Evolutionary conservation across 37 sponge, comb jelly and placozoan genomes (phyloP), one percentile per base, ranked within the genome.

Genomic region (Petrosia ficiformis): DNA sequence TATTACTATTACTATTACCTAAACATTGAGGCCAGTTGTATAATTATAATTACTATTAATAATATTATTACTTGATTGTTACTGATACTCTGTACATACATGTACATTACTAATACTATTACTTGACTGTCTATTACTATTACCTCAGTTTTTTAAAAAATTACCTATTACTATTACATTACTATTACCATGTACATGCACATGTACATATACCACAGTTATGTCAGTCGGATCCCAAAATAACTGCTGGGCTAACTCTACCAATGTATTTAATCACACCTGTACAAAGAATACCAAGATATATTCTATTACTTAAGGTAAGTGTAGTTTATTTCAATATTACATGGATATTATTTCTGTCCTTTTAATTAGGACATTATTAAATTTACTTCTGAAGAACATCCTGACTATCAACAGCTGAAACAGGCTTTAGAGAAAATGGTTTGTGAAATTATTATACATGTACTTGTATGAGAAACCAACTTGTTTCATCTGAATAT

Each of bases 281-380:
- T 3, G 91, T 96, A 1, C 97, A 96, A 78, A 85, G 97, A 66
- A 90, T 96, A 3, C 90, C 97, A 3, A 58, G 94, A 33, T 96
- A 96, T 76, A 82, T 87, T 11, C 68, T 96, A 69, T 77, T 96
- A 39, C 69, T 96, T 24, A 86, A 90, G 79, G 90, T 88, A 59
- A 0, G 73, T 77, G 57, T 43, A 32, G 24, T 14, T 40, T 38
- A 22, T 38, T 42, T 5, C 22, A 6, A 39, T 68, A 10, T 33
- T 14, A 68, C 37, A 68, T 14, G 34, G 21, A 8, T 14, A 36
- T 22, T 16, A 22, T 16, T 22, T 64, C 8, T 48, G 14, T 48
- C 14, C 14, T 19, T 48, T 48, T 48, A 48, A 48, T n/a, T 57
- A 88, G 87, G 89, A 87, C 44, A 38, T 95, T 30, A 42, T 91